Base-by-base conservation (phyloP, 2,113 vertebrate genomes). In the Hippocampus barbouri region DNA sequence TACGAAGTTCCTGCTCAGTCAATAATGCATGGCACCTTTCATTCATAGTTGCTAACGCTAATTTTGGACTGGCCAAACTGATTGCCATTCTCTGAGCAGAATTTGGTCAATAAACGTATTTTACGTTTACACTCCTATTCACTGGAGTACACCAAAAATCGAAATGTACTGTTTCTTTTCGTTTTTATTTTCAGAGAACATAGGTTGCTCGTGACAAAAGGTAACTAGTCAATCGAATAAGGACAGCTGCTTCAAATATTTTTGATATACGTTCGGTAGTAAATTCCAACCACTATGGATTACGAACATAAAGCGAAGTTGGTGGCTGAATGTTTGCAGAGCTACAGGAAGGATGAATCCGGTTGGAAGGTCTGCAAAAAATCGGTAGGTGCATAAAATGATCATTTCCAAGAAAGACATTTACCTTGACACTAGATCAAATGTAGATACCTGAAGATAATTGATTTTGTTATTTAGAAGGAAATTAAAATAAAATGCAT, bases 341-440 rank as follows among this genome's bases (percentile, higher is more conserved):
- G 81, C 40, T 98, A 95, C 87, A 93, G 86, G 66, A 89, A 68
- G 67, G 96, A 97, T 45, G 68, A 86, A 16, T 83, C 86, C 1
- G 94, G 95, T 1, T 98, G 96, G 96, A 94, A 91, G 80, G 84
- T 81, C 49, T 94, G 93, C 85, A 93, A 91, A 77, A 92, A 89
- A 85, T 84, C 87, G 87, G 96, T 97, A 85, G 94, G 91, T 83
- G 14, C 64, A 4, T 47, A 11, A 40, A 40, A 21, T 64, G n/a
- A 41, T 21, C 8, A 21, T 64, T 64, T 21, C 21, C 16, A 41
- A 38, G 14, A 15, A 63, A 18, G 15, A 49, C 20, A 18, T 66
- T 15, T 23, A 20, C 15, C 43, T 14, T 51, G 8, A 49, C 8
- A 30, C 16, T 47, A 45, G 43, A 66, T 41, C 20, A 11, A 14